Percentiles rank a stretch among this genome's conserved stretches.
Conservation (phyloP, 2,797 vertebrate species). For the Sebastes iracundus region DNA sequence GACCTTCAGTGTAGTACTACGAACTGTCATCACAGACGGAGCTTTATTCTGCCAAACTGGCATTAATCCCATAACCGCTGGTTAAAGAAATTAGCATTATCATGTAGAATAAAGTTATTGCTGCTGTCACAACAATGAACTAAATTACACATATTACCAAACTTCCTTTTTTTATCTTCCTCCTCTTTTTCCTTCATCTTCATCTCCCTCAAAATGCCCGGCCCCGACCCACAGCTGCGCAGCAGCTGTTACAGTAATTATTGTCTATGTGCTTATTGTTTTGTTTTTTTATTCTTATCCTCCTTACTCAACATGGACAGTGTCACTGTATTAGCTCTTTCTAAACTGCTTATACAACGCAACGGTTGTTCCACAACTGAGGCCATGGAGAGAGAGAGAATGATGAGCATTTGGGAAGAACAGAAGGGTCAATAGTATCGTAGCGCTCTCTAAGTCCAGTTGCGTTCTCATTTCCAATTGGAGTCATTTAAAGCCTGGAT, state of each 20-base stretch:
- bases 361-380: not conserved
- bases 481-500: constrained; percentile 16
- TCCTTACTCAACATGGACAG: not conserved
- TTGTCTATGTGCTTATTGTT: not conserved
- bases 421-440: not conserved
- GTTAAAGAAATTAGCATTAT: not conserved
- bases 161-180: too few species aligned
- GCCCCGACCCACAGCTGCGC: too few species aligned
- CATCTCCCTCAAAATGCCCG: too few species aligned
- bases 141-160: too few species aligned
- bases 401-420: not conserved
- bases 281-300: not conserved
- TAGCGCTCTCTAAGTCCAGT: not conserved
- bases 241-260: not conserved
- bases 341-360: not conserved
- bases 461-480: not conserved
- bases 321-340: not conserved
- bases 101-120: not conserved
- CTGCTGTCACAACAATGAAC: not conserved
- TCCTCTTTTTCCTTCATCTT: too few species aligned
- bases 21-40: not conserved
- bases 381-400: not conserved
- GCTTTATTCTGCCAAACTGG: not conserved
- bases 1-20: not conserved
- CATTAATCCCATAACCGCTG: not conserved